phyloP scores from a whole-genome alignment of 2,888 invertebrate genomes.

The Pedicia rivosa region DNA sequence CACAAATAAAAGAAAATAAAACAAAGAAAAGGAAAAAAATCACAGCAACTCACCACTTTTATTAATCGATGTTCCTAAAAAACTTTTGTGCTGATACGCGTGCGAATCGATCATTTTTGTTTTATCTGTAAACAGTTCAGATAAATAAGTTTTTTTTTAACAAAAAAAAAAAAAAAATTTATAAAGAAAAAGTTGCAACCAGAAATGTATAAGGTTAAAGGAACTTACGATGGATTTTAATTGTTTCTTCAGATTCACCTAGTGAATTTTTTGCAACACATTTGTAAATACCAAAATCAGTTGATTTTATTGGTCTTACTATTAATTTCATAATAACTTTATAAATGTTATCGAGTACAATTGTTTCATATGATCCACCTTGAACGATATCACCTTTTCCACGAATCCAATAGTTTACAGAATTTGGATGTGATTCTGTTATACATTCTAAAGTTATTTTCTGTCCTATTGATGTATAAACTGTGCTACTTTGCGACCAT shows the following conservation, averaged over 20 bases:
- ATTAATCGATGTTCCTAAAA: constrained; percentile 4
- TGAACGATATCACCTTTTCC: constrained; percentile 26
- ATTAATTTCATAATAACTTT: constrained; percentile 60
- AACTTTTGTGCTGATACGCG: constrained; percentile 5
- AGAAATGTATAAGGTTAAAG: background rate
- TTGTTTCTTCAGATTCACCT: constrained; percentile 38
- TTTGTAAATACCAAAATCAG: constrained; percentile 63
- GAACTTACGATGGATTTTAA: constrained; percentile 15
- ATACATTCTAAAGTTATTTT: constrained; percentile 26
- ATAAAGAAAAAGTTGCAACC: background rate
- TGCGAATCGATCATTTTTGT: constrained; percentile 4
- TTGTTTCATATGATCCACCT: constrained; percentile 28
- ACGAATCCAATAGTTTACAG: constrained; percentile 28
- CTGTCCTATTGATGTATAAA: constrained; percentile 25
- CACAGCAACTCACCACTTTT: constrained; percentile 6
- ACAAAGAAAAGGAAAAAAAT: too few relatives aligned
- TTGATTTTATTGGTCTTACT: constrained; percentile 42
- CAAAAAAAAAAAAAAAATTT: background rate
- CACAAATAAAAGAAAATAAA: too few relatives aligned
- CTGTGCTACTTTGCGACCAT: constrained; percentile 24
- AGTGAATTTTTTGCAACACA: constrained; percentile 69
- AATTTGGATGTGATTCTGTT: constrained; percentile 27
- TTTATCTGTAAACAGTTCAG: constrained; percentile 5
- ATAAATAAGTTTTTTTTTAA: background rate
- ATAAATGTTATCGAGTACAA: constrained; percentile 54